Evolutionary conservation across 2,888 invertebrate genomes (phyloP), one percentile per base, ranked within the genome.

Genomic region (Tiliacea citrago): DNA sequence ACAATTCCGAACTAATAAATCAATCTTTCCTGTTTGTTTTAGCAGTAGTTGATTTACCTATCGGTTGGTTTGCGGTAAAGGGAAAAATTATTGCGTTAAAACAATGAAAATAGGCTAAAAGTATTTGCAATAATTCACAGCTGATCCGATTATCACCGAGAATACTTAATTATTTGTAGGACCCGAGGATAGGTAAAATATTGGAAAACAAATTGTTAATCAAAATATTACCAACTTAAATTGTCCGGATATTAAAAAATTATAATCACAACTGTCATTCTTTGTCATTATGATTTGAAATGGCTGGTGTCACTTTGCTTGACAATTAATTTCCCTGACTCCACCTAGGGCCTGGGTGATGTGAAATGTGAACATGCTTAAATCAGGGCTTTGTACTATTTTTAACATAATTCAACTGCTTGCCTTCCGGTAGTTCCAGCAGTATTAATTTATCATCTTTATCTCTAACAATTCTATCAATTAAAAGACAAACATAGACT

Each of bases 1-100:
- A n/a, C 16, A 42, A 35, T 51, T 21, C 42, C 8, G 13, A 51
- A 45, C 16, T 8, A 61, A 53, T 75, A 51, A 51, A 45, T 62
- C 35, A 35, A 68, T 35, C 0, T 61, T 76, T 77, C 77, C 77
- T 75, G 68, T 49, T 77, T 35, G 66, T 57, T 9, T 47, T 65
- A 76, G 29, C 24, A 55, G 16, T 42, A 63, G n/a, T 49, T 55
- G 5, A 77, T 57, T 35, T 45, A 21, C 29, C 29, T 35, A 51
- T 57, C 29, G 10, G 0, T 21, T 21, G 39, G 18, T 9, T 42
- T 42, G 57, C 8, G 18, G 65, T 57, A 21, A n/a, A 21, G 9
- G 9, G n/a, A 77, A 77, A 67, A 24, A 51, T 51, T 35, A n/a
- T 10, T 24, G 9, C n/a, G 10, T 51, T 57, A 42, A 16, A 51